phyloP scores from a whole-genome alignment of 2,113 vertebrate genomes.

The Herpetotheres cachinnans region DNA sequence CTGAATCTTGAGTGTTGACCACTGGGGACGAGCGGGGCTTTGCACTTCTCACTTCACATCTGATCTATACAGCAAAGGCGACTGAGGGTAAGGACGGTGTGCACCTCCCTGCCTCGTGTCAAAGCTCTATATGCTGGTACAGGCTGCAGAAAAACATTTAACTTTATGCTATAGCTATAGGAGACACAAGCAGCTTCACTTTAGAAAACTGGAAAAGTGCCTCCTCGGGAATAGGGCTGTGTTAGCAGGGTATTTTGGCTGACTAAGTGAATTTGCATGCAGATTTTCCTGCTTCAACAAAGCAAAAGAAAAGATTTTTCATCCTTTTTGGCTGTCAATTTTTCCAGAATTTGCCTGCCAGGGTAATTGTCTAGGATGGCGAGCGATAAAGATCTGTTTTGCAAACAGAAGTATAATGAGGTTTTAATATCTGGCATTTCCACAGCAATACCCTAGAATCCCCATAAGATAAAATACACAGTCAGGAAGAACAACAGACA shows the following conservation, averaged over 20 bases:
- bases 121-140: not conserved
- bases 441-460: slow-evolving; percentile 25
- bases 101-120: not conserved
- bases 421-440: slow-evolving; percentile 49
- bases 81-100: not conserved
- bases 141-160: not conserved
- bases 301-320: slow-evolving; percentile 12
- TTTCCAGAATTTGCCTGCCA: slow-evolving; percentile 38
- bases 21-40: accelerated
- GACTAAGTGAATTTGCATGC: not conserved
- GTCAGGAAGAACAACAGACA: slow-evolving; percentile 18
- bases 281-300: slow-evolving; percentile 27
- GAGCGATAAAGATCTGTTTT: slow-evolving; percentile 9
- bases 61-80: accelerated
- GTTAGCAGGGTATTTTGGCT: not conserved
- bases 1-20: not conserved
- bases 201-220: not conserved
- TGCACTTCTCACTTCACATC: not conserved
- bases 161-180: not conserved
- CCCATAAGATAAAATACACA: slow-evolving; percentile 6
- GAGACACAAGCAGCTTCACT: not conserved
- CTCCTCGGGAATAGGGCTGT: not conserved
- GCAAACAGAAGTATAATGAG: slow-evolving; percentile 46
- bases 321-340: slow-evolving; percentile 1
- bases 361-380: not conserved